A percentile compares a stretch with the other conserved stretches of the same genome.
Conservation (phyloP, 1,140 invertebrate genomes). For the Lordiphosa mommai region DNA sequence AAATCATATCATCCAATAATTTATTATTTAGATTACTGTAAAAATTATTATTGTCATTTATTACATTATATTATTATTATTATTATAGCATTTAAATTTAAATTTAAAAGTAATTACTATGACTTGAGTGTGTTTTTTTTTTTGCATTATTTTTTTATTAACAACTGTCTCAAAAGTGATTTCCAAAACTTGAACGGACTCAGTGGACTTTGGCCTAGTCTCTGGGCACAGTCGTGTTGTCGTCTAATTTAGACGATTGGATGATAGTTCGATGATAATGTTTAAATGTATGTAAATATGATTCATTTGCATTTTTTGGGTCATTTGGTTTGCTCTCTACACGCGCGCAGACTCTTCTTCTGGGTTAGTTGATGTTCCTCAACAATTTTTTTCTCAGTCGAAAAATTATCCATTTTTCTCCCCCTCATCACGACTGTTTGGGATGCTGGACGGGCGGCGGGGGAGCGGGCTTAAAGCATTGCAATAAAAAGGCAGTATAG, state of each 20-base stretch:
- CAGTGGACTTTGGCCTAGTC: neutral
- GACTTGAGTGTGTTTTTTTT: slow-evolving; percentile 62
- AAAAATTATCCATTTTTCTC: slow-evolving; percentile 7
- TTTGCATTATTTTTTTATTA: slow-evolving; percentile 23
- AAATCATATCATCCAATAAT: slow-evolving; percentile 30
- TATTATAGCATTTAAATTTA: slow-evolving; percentile 64
- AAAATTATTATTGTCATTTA: slow-evolving; percentile 62
- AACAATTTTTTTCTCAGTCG: slow-evolving; percentile 2
- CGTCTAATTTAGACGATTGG: slow-evolving; percentile 75
- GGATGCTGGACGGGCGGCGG: slow-evolving; percentile 80
- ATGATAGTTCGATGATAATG: slow-evolving; percentile 41
- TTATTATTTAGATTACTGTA: slow-evolving; percentile 53
- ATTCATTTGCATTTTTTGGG: slow-evolving; percentile 31
- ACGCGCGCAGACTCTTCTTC: slow-evolving; percentile 9
- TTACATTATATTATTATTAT: slow-evolving; percentile 33
- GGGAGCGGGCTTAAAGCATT: slow-evolving; percentile 89
- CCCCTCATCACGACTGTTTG: slow-evolving; percentile 69
- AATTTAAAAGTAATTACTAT: slow-evolving; percentile 74
- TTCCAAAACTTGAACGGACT: neutral
- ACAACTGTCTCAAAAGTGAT: slow-evolving; percentile 23
- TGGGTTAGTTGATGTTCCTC: slow-evolving; percentile 30
- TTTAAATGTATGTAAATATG: slow-evolving; percentile 10
- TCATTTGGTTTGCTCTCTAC: slow-evolving; percentile 27
- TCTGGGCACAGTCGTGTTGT: slow-evolving; percentile 27
- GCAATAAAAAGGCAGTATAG: slow-evolving; percentile 94